Base-by-base conservation (phyloP, 1,140 invertebrate genomes). In the Cydia amplana region DNA sequence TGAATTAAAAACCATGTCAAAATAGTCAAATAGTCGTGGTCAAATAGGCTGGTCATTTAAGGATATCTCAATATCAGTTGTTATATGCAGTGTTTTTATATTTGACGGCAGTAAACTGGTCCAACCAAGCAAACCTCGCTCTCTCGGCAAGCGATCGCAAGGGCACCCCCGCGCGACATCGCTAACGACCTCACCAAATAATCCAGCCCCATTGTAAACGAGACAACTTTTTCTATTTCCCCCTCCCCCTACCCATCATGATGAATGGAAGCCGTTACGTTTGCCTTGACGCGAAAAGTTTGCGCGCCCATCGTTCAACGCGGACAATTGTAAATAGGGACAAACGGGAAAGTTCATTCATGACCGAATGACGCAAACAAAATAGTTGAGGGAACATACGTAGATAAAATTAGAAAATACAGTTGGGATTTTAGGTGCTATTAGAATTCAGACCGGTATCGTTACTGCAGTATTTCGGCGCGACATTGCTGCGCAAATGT, bases 191-290 rank as follows among this genome's bases (percentile, higher is more conserved):
- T 60, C 55, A 12, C 55, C 55, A 60, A 60, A 60, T 60, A 60
- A 60, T 70, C 36, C 65, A 23, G 32, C 65, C 32, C 65, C 65
- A 18, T 70, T 70, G 65, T 70, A 70, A 70, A 70, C 65, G 65
- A 36, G 65, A 70, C 65, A 70, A 70, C 65, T 70, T 70, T 70
- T 70, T 70, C 65, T 70, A 70, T 70, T 70, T 70, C 65, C 65
- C 18, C 65, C 65, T n/a, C 64, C 64, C 25, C 25, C 25, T 25
- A 1, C 64, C 28, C 64, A 23, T 16, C 0, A 70, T 70, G 65
- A 70, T 70, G 65, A 70, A 70, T 70, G 65, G n/a, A 36, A 70
- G 65, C 28, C 10, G 65, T 70, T 70, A 70, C 65, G 65, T 70
- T 70, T 18, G n/a, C 28, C 65, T 6, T 70, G 65, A 70, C 65